A percentile compares a stretch with the other conserved stretches of the same genome.
Evolutionary conservation across 2,888 invertebrate species (phyloP).

Genomic region (Ochropacha duplaris): DNA sequence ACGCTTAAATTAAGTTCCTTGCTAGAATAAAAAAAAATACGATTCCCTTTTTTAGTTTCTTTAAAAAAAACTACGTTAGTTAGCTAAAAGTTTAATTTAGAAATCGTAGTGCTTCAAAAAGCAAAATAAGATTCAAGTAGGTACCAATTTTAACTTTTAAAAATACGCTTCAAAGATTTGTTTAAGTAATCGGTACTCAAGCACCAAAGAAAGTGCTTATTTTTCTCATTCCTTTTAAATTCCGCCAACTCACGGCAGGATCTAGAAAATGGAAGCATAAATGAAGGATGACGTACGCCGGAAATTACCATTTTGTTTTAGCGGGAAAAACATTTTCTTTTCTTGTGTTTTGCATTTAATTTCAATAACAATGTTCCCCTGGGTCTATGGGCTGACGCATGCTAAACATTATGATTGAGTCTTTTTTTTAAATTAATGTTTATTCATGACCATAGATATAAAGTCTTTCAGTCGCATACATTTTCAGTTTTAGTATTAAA

Average conservation of each 20-base stretch:
- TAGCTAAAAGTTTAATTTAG: too few relatives aligned
- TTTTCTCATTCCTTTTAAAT: slow-evolving; percentile 4
- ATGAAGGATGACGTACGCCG: slow-evolving; percentile 44
- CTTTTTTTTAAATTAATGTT: not conserved
- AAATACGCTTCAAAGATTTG: not conserved
- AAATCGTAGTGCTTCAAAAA: not conserved
- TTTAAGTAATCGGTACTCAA: not conserved
- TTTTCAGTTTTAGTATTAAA: too few relatives aligned
- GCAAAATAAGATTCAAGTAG: not conserved
- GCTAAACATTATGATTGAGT: not conserved
- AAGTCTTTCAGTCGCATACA: too few relatives aligned
- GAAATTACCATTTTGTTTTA: slow-evolving; percentile 61
- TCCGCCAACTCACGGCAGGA: slow-evolving; percentile 14
- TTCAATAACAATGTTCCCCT: not conserved
- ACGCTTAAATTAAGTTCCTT: not conserved
- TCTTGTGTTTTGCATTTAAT: slow-evolving; percentile 2
- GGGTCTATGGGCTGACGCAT: not conserved
- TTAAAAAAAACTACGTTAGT: too few relatives aligned
- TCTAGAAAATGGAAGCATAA: slow-evolving; percentile 12
- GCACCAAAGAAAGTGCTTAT: not conserved
- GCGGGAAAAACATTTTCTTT: slow-evolving; percentile 30
- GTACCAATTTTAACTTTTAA: not conserved
- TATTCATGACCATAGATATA: too few relatives aligned
- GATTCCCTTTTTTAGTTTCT: too few relatives aligned
- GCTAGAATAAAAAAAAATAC: too few relatives aligned